Evolutionary conservation across 2,797 vertebrate species (phyloP).

Genomic region (Phalloptychus januarius): DNA sequence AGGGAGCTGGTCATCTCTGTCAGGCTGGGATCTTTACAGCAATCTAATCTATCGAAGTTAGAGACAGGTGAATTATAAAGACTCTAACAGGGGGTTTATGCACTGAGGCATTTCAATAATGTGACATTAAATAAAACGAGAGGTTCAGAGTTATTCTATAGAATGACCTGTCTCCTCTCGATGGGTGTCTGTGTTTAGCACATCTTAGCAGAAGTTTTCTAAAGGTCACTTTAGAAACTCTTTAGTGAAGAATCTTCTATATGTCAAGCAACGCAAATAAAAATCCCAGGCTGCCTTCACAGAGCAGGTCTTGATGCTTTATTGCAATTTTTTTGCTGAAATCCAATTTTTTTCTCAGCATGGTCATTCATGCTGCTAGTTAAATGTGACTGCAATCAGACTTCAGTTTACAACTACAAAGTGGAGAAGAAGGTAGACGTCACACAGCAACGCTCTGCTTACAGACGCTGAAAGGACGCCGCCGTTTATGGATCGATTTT

Average conservation of each 20-base stretch:
- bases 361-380: not conserved
- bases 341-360: not conserved
- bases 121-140: constrained; percentile 42
- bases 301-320: not conserved
- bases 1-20: constrained; percentile 51
- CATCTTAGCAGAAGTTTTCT: not conserved
- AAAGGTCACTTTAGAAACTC: not conserved
- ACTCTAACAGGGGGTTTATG: constrained; percentile 51
- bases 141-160: constrained; percentile 30
- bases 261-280: not conserved
- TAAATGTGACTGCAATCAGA: no score
- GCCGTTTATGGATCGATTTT: no score
- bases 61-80: constrained; percentile 66
- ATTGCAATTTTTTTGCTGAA: not conserved
- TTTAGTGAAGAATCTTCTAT: not conserved
- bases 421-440: not conserved
- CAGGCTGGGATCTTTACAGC: constrained; percentile 43
- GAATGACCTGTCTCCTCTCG: constrained; percentile 11
- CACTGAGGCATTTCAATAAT: constrained; percentile 44
- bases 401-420: no score
- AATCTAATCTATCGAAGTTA: constrained; percentile 61
- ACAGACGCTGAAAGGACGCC: not conserved
- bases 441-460: not conserved
- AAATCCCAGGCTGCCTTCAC: not conserved
- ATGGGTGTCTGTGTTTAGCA: not conserved